Conservation (phyloP, 1,140 invertebrate genomes). For the Epicauta chinensis region DNA sequence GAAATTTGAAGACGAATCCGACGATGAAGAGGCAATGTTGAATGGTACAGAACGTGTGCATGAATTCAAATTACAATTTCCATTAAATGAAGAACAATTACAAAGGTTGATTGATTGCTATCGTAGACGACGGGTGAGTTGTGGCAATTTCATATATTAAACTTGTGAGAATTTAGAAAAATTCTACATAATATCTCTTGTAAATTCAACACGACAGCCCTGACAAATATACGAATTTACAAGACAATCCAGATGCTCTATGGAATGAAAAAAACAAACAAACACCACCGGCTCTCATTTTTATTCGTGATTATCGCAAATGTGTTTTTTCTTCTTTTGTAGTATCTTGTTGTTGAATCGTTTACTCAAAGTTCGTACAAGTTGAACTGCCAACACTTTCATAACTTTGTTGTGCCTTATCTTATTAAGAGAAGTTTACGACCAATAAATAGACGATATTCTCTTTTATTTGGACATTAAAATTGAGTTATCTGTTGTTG, state of each 20-base stretch:
- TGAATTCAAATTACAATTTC: slow-evolving; percentile 12
- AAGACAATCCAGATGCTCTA: neutral
- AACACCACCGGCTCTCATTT: no score
- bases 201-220: neutral
- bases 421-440: no score
- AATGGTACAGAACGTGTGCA: slow-evolving; percentile 3
- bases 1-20: slow-evolving; percentile 12
- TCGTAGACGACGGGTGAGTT: slow-evolving; percentile 2
- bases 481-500: no score
- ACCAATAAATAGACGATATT: no score
- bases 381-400: no score
- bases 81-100: slow-evolving; percentile 5
- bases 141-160: neutral
- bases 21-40: slow-evolving; percentile 4
- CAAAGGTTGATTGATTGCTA: slow-evolving; percentile 5
- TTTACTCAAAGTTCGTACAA: no score
- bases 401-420: no score
- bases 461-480: no score
- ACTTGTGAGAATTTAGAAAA: neutral
- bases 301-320: no score
- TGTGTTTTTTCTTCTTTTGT: no score
- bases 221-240: neutral
- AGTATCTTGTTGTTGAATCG: no score
- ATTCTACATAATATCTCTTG: neutral
- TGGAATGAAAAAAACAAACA: no score